phyloP scores from a whole-genome alignment of 2,113 vertebrate genomes.

The Neogale vison region DNA sequence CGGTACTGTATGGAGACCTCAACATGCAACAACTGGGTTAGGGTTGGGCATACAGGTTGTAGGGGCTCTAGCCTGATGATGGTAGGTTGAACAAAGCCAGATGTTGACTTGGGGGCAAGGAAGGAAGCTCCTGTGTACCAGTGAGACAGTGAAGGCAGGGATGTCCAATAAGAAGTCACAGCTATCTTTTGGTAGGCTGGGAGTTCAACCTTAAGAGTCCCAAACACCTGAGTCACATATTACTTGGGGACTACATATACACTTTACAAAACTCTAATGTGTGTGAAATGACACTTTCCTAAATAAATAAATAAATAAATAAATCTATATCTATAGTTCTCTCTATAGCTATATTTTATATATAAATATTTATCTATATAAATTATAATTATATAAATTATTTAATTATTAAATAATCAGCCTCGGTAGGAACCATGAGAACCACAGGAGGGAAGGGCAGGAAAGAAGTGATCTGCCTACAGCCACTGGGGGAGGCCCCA shows the following conservation, averaged over 20 bases:
- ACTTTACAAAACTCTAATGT: neutral
- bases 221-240: neutral
- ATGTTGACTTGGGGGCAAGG: neutral
- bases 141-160: neutral
- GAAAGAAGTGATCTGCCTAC: neutral
- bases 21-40: neutral
- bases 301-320: neutral
- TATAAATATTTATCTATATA: neutral
- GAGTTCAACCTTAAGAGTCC: neutral
- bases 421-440: neutral
- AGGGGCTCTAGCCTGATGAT: neutral
- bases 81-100: neutral
- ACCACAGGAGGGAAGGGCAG: neutral
- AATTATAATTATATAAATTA: neutral
- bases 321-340: neutral
- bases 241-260: neutral
- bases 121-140: neutral
- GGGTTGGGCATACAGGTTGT: neutral
- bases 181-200: neutral
- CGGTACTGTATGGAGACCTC: constrained; percentile 6
- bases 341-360: neutral
- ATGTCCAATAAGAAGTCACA: neutral
- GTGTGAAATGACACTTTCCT: neutral
- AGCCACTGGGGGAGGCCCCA: neutral
- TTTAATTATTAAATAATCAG: neutral